These are phyloP conservation scores for Hipparchia semele DNA, from an alignment of 2,888 invertebrate genomes.

Conservation along the genomic window DNA sequence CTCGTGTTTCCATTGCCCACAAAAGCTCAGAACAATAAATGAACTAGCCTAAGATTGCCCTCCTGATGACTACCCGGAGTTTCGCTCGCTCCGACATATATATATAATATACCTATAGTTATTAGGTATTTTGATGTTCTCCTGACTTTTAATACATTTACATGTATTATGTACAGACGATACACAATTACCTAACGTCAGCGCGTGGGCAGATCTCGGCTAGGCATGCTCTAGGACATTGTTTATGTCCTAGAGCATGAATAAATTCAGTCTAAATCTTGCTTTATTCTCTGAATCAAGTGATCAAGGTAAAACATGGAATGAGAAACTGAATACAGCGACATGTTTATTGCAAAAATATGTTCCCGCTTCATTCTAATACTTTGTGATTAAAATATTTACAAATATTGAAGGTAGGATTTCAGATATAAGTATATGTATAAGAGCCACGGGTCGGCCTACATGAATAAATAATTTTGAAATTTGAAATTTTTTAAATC, in stretches of 20 bases:
- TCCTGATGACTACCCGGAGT: too few relatives aligned
- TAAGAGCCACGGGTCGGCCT: too few relatives aligned
- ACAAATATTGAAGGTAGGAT: neutral
- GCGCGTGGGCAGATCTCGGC: conserved; percentile 27
- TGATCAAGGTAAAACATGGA: conserved; percentile 28
- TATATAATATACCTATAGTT: too few relatives aligned
- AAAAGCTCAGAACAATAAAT: too few relatives aligned
- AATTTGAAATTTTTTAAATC: too few relatives aligned
- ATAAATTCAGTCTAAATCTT: conserved; percentile 32
- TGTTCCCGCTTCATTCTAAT: conserved; percentile 4
- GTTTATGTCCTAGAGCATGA: conserved; percentile 31
- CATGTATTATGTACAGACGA: conserved; percentile 18
- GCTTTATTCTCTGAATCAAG: conserved; percentile 32
- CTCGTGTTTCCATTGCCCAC: too few relatives aligned
- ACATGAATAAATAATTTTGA: too few relatives aligned
- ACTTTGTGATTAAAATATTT: conserved; percentile 17
- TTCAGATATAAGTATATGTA: too few relatives aligned
- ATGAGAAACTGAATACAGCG: conserved; percentile 24
- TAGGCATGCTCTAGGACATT: conserved; percentile 12
- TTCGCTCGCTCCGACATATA: too few relatives aligned
- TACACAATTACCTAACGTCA: conserved; percentile 37
- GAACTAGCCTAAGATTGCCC: too few relatives aligned
- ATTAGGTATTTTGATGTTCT: neutral
- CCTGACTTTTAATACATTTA: neutral
- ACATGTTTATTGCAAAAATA: conserved; percentile 27